These are phyloP conservation scores for Pygocentrus nattereri DNA, from an alignment of 2,797 vertebrate species.

Conservation along the genomic window DNA sequence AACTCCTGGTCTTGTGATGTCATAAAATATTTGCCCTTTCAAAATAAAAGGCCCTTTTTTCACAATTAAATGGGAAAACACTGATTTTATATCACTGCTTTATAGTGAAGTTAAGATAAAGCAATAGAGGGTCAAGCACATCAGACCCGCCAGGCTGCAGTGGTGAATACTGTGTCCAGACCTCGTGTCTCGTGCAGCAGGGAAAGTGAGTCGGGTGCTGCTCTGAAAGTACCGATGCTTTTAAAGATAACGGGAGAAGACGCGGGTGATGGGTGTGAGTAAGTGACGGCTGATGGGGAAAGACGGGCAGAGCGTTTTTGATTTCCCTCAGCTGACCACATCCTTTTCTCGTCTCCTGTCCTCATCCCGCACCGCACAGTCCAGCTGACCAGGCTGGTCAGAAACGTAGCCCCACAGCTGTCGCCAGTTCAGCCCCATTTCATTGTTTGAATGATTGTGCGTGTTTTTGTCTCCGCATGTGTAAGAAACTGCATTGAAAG, in stretches of 20 bases:
- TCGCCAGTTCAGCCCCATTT: background rate
- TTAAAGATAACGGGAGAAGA: slow-evolving; percentile 60
- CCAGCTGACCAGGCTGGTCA: slow-evolving; percentile 19
- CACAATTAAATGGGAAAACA: no score
- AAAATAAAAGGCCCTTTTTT: no score
- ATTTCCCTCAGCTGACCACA: slow-evolving; percentile 46
- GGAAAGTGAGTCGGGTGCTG: slow-evolving; percentile 23
- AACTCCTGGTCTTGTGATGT: no score
- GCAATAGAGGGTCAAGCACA: background rate
- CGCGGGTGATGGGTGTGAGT: slow-evolving; percentile 52
- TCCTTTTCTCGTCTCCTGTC: slow-evolving; percentile 41
- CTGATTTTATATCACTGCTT: no score
- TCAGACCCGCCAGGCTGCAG: background rate
- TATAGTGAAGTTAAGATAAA: no score
- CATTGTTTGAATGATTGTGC: background rate
- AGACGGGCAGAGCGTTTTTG: slow-evolving; percentile 50
- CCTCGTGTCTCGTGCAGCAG: background rate
- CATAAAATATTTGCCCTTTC: no score
- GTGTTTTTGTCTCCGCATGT: background rate
- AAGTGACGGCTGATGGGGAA: slow-evolving; percentile 58
- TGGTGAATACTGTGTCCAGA: background rate
- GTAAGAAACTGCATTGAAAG: no score
- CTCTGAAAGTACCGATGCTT: slow-evolving; percentile 44
- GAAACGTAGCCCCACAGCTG: background rate
- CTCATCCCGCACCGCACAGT: background rate